Percentiles rank a stretch among this genome's conserved stretches.
Conservation (phyloP, 1,140 invertebrate genomes). For the Geopemphigus sp. region DNA sequence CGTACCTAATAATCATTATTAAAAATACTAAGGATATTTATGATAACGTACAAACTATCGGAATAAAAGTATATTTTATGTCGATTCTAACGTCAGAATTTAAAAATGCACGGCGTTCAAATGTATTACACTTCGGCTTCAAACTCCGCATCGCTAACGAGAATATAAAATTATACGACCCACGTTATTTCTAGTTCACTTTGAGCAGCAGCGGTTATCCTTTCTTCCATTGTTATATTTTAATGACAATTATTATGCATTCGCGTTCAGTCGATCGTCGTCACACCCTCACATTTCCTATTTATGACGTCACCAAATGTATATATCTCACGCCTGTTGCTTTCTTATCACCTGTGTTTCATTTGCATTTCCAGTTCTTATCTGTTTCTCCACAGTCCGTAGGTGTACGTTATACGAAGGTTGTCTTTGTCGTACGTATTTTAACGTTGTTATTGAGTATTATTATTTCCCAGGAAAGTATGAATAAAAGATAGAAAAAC, state of each 20-base stretch:
- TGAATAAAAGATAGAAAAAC: no score
- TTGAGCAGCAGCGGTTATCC: neutral
- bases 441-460: no score
- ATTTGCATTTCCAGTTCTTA: neutral
- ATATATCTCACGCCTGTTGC: slow-evolving; percentile 1
- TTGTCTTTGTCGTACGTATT: no score
- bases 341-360: slow-evolving; percentile 20
- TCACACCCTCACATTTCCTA: slow-evolving; percentile 42
- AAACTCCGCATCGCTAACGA: no score
- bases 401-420: neutral
- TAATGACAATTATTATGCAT: slow-evolving; percentile 10
- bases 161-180: slow-evolving; percentile 16
- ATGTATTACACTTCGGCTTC: no score
- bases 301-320: slow-evolving; percentile 23
- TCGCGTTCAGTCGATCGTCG: neutral
- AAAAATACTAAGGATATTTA: no score
- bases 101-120: no score
- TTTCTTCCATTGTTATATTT: slow-evolving; percentile 36
- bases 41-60: no score
- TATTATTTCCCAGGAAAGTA: no score
- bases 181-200: slow-evolving; percentile 19
- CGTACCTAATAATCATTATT: no score
- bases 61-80: no score
- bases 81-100: no score
- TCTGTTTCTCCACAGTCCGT: neutral